Evolutionary conservation across 2,797 vertebrate species (phyloP).

Genomic region (Sebastes minor): DNA sequence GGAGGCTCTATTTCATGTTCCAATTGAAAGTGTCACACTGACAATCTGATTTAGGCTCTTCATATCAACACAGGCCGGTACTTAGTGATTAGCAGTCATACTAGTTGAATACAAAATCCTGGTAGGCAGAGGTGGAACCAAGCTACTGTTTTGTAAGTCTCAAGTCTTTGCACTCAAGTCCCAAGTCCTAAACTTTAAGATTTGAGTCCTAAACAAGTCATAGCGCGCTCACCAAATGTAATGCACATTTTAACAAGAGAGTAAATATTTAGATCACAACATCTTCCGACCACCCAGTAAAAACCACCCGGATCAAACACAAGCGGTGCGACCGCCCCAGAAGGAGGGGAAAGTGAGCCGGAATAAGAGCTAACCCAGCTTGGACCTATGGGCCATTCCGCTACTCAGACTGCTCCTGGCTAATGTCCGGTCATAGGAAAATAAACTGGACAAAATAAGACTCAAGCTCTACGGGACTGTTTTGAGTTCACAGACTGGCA

Average conservation of each 20-base stretch:
- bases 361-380: neutral
- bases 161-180: too few relatives aligned
- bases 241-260: too few relatives aligned
- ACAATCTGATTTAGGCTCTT: neutral
- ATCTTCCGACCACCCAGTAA: neutral
- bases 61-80: neutral
- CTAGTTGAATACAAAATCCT: neutral
- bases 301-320: too few relatives aligned
- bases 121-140: too few relatives aligned
- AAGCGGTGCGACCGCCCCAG: neutral
- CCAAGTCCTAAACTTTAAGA: too few relatives aligned
- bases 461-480: neutral
- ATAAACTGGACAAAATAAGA: neutral
- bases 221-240: too few relatives aligned
- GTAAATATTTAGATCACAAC: neutral
- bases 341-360: neutral
- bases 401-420: neutral
- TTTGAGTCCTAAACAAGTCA: too few relatives aligned
- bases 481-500: neutral
- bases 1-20: neutral
- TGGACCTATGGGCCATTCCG: neutral
- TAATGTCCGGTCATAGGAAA: neutral
- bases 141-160: fast-evolving
- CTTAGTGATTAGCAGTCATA: neutral
- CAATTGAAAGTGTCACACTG: conserved; percentile 6